Evolutionary conservation across 2,888 invertebrate genomes (phyloP), one percentile per base, ranked within the genome.

Genomic region (Griposia aprilina): DNA sequence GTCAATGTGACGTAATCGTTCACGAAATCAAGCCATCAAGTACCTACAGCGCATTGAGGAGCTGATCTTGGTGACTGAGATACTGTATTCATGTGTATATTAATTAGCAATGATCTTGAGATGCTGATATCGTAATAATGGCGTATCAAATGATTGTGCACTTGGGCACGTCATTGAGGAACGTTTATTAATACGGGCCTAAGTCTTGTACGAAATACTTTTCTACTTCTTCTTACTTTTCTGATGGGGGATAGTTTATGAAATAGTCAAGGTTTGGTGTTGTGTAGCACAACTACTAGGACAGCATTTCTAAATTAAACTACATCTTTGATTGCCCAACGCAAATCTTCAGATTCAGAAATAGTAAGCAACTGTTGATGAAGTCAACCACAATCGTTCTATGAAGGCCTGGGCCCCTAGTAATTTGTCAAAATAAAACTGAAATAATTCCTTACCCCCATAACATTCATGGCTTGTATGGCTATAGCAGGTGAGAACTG

Each of bases 401-500:
- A 17, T 79, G 45, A 45, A n/a, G 20, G 10, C 26, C 6, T n/a
- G 17, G n/a, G 1, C 13, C n/a, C 8, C 55, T 30, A 2, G 65
- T 66, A 81, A 0, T n/a, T 13, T 57, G 52, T 20, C 0, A 45
- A 45, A 45, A 26, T 59, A 72, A 52, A 20, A 23, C 7, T 23
- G 6, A 1, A 52, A 50, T 52, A 10, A 17, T 45, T 66, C 13
- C 97, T 92, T 94, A 98, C 98, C 95, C 98, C 98, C 95, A 98
- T 97, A 78, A 98, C 94, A 88, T 98, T 97, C 89, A 98, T 97
- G 82, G 97, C 97, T 91, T 97, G 98, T 60, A 97, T 93, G 0
- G 98, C 98, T 11, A 98, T 94, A 15, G 96, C 96, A 0, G 98
- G 98, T 1, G 98, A 98, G 81, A 98, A 95, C 70, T 98, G 97